Percentiles rank a stretch among this genome's conserved stretches.
Conservation (phyloP, 2,888 invertebrate genomes). For the Chrysolina americana region DNA sequence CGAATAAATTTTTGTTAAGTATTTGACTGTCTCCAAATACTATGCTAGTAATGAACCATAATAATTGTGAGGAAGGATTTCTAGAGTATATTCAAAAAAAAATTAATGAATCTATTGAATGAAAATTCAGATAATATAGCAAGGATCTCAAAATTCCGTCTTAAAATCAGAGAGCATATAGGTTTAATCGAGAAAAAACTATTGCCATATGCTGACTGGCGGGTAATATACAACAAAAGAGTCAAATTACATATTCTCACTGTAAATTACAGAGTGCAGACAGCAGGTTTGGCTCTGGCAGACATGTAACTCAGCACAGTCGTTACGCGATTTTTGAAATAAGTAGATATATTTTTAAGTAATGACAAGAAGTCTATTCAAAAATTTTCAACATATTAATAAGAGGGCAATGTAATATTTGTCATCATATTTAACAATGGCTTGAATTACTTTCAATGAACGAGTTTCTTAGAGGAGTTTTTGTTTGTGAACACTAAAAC, state of each 20-base stretch:
- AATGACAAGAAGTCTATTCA: no score
- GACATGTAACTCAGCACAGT: not conserved
- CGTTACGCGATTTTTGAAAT: not conserved
- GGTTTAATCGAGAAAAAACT: not conserved
- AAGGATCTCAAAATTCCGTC: not conserved
- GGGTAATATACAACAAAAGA: not conserved
- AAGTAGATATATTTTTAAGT: no score
- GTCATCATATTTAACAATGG: no score
- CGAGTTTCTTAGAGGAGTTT: no score
- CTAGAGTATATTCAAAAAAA: no score
- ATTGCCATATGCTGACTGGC: not conserved
- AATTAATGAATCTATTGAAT: not conserved
- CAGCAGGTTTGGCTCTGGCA: not conserved
- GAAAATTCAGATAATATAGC: not conserved
- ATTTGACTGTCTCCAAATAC: no score
- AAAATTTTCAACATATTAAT: no score
- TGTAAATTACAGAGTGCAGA: not conserved
- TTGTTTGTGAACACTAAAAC: no score
- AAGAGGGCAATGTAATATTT: no score
- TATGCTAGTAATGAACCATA: not conserved
- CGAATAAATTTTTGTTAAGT: no score
- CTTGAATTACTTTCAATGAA: no score
- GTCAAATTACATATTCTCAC: not conserved
- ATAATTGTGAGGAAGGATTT: not conserved
- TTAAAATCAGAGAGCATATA: not conserved